Evolutionary conservation across 2,888 invertebrate genomes (phyloP), one percentile per base, ranked within the genome.

Genomic region (Strigamia transsilvanica): DNA sequence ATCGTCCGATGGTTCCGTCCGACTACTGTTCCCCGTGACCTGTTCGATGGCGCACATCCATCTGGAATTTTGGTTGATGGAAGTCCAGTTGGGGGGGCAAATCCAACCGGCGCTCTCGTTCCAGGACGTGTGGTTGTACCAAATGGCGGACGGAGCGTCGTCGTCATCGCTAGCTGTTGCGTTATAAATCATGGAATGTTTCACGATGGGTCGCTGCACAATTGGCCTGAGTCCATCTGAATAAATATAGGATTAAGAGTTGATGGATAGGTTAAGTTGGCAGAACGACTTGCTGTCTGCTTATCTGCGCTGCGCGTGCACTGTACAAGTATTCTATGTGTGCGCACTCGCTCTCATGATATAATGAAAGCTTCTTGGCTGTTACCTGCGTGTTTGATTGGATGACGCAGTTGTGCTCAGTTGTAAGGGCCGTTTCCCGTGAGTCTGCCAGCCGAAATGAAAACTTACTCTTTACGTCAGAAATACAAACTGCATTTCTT

Each of bases 331-430:
- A n/a, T n/a, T n/a, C 27, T 27, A 27, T 27, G 27, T 27, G 56
- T 56, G 56, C 56, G 56, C 46, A 46, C 15, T 2, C 46, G 46
- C 46, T n/a, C 9, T 46, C n/a, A 46, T 13, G 46, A 46, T 56
- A 18, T 15, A 18, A 18, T 56, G 56, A 56, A 9, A 18, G 6
- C n/a, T n/a, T 56, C 15, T 56, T 56, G 56, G 56, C 18, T 73
- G 23, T 73, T 73, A 73, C 73, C 73, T 73, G 73, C 73, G 73
- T 73, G 73, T 73, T 13, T 73, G 73, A 32, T 73, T 23, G 32
- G 73, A 27, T 32, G 73, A 73, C 73, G 73, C 73, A 73, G 73
- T 73, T 73, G 73, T 73, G 73, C 73, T 73, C 73, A 73, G 73
- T 73, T 32, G n/a, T 32, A 73, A 32, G 73, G 73, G n/a, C 73